Conservation (phyloP, 2,888 invertebrate genomes). For the Isoperla grammatica region DNA sequence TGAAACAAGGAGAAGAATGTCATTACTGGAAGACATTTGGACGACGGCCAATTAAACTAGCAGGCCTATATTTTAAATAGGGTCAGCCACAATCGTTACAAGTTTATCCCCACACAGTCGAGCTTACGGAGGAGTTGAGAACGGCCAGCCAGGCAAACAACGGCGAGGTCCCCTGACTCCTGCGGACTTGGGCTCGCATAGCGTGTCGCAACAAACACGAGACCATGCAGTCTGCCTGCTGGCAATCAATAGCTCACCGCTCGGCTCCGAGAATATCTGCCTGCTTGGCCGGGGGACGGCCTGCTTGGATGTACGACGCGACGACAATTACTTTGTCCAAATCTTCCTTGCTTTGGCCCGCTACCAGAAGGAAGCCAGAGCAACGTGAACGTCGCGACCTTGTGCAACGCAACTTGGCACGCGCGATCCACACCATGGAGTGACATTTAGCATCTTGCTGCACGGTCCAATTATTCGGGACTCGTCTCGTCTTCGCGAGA, state of each 20-base stretch:
- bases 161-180: too few relatives aligned
- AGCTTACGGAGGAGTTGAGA: too few relatives aligned
- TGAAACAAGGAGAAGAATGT: constrained; percentile 12
- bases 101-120: too few relatives aligned
- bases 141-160: too few relatives aligned
- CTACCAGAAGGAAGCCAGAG: background rate
- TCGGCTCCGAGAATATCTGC: constrained; percentile 2
- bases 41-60: background rate
- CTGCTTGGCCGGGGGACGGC: background rate
- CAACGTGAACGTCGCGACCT: background rate
- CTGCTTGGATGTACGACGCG: too few relatives aligned
- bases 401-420: background rate
- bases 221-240: too few relatives aligned
- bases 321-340: constrained; percentile 2
- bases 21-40: background rate
- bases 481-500: background rate
- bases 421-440: background rate
- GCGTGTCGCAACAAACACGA: too few relatives aligned
- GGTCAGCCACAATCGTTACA: too few relatives aligned
- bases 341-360: background rate
- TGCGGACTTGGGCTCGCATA: too few relatives aligned
- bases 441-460: background rate
- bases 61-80: background rate
- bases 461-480: background rate
- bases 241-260: background rate